Base-by-base conservation (phyloP, 2,797 vertebrate species). In the Emys orbicularis region DNA sequence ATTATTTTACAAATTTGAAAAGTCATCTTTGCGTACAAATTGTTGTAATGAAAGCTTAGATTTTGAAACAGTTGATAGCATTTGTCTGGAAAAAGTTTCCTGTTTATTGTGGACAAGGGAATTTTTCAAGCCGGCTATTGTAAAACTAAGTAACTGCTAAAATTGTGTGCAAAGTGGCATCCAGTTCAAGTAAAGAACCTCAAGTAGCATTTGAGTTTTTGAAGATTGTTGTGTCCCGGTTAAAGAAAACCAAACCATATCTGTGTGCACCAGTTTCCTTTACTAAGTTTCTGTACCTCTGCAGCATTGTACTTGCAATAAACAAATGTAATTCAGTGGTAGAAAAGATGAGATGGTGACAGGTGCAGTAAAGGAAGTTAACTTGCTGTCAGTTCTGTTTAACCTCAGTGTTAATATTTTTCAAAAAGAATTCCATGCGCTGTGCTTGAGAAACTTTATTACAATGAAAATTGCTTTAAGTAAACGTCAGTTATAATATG, bases 311-410 rank as follows among this genome's bases (percentile, higher is more conserved):
- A 23, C 61, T 91, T 94, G 90, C 65, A 90, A 81, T 61, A 2
- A 83, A 52, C 5, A 84, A 25, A 47, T 18, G 9, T 81, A 82
- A 49, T 79, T 84, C 86, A 54, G 10, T 76, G 52, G 41, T 90
- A n/a, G 34, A 44, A 72, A 72, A 72, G 61, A 47, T 86, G 54
- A 3, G 54, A 3, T 68, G 56, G 5, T 72, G 72, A 18, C 77
- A 76, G 61, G 27, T 86, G 50, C 15, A 50, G 50, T 54, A 90
- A 47, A 88, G 37, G 82, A 92, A 90, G 49, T 88, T 16, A 88
- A 2, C 9, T 92, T 11, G 9, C 12, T 61, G 12, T 37, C 52
- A 65, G 54, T 88, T 89, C 25, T 88, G 9, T 88, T 90, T 94
- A 90, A 79, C 37, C 47, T 90, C 23, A 37, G 15, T 31, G 53